Evolutionary conservation across 2,888 invertebrate species (phyloP), one percentile per base, ranked within the genome.

Genomic region (Euspilapteryx auroguttella): DNA sequence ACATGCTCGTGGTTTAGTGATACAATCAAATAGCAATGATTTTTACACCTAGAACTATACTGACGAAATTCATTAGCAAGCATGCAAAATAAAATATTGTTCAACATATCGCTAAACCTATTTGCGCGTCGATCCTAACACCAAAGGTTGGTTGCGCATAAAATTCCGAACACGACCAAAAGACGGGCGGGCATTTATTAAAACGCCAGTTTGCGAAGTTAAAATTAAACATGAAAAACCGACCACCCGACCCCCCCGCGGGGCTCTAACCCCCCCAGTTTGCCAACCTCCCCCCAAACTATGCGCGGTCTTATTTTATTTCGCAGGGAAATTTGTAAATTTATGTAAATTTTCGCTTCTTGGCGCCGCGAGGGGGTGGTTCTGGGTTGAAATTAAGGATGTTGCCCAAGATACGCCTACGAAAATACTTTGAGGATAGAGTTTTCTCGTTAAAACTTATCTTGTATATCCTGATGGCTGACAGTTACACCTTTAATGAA

Each of bases 181-280:
- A 69, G 69, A 71, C 62, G 55, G 45, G 49, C 48, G 43, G 56
- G 55, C 57, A 61, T 68, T 75, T 73, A 73, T 75, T 73, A 75
- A 73, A 17, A 71, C 63, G 55, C 64, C 58, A 55, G 64, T 64
- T 64, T 59, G 65, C 64, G 55, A 73, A 73, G 73, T 73, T 73
- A 66, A 75, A 75, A 73, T 75, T 71, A 73, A 75, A 75, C 75
- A 71, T 71, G 75, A 75, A 75, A 75, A 73, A 75, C 69, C 64
- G 52, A 46, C 40, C 43, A 38, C 33, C 40, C 40, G 36, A 33
- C 33, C 21, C 34, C 29, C 44, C 40, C 43, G 35, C 17, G 33
- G 33, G 43, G 25, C 23, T 25, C 31, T 27, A 17, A 11, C 30
- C 28, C 21, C n/a, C 5, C 5, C 17, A 17, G 17, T n/a, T n/a